Evolutionary conservation across 35 echinoderm and acorn worm species (phyloP).

Genomic region (Lytechinus pictus): DNA sequence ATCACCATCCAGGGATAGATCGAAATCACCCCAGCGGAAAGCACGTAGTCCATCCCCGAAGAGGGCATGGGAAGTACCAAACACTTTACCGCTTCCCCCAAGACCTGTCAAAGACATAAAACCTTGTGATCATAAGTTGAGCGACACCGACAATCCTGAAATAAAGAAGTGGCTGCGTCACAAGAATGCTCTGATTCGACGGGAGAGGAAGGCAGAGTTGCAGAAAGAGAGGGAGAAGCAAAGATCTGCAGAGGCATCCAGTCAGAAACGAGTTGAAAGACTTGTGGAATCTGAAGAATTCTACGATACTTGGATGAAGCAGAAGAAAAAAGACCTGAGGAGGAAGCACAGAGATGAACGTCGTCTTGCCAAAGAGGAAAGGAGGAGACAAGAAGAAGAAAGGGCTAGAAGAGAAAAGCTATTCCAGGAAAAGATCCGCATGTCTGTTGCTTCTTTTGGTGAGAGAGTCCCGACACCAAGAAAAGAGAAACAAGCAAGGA

Average conservation of each 20-base stretch:
- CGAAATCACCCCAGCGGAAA: conserved; percentile 17
- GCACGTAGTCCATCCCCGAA: not conserved
- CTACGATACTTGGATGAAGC: conserved; percentile 39
- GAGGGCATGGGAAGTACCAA: not conserved
- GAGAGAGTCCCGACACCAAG: conserved; percentile 5
- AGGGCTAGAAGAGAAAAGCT: conserved; percentile 17
- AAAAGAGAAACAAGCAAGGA: conserved; percentile 8
- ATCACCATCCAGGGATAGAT: not conserved
- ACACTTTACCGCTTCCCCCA: conserved; percentile 1
- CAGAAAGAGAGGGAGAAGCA: conserved; percentile 58
- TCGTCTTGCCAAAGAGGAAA: not conserved
- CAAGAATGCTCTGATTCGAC: conserved; percentile 61
- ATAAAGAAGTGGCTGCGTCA: conserved; percentile 54
- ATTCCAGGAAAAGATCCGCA: conserved; percentile 7
- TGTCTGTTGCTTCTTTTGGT: conserved; percentile 9
- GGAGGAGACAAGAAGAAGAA: conserved; percentile 47
- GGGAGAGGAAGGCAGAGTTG: conserved; percentile 39
- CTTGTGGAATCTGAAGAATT: conserved; percentile 47
- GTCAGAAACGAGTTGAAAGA: conserved; percentile 30
- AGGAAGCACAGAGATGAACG: conserved; percentile 12
- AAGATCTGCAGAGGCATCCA: conserved; percentile 3
- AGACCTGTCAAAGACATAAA: conserved; percentile 49
- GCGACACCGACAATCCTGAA: conserved; percentile 57
- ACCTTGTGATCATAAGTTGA: conserved; percentile 53
- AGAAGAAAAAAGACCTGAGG: conserved; percentile 37